Conservation (phyloP, 2,888 invertebrate genomes). For the Gerris lacustris region DNA sequence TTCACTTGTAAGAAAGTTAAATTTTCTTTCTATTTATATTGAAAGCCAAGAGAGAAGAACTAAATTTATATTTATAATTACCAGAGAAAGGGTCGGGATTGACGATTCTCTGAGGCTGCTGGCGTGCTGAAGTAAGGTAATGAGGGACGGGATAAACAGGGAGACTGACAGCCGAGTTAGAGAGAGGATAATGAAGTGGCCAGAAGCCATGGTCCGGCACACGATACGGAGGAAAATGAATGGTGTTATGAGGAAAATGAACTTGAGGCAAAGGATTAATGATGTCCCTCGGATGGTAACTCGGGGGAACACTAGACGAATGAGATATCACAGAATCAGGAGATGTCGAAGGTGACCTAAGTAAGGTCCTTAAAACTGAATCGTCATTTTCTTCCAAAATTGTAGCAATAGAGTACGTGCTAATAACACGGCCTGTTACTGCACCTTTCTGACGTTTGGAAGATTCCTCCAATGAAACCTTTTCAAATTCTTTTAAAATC, state of each 20-base stretch:
- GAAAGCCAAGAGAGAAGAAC: too few relatives aligned
- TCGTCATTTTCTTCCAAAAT: slow-evolving; percentile 50
- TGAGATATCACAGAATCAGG: slow-evolving; percentile 36
- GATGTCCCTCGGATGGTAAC: not conserved
- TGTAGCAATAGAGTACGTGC: slow-evolving; percentile 77
- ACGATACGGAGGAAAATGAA: slow-evolving; percentile 34
- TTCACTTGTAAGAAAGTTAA: too few relatives aligned
- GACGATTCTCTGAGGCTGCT: slow-evolving; percentile 27
- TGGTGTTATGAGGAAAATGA: slow-evolving; percentile 34
- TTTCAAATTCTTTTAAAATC: slow-evolving; percentile 67
- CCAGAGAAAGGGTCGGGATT: slow-evolving; percentile 29
- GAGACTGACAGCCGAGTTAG: slow-evolving; percentile 26
- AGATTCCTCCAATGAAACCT: slow-evolving; percentile 57
- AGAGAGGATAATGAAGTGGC: slow-evolving; percentile 24
- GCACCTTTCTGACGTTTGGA: slow-evolving; percentile 41
- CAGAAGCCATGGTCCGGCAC: slow-evolving; percentile 32
- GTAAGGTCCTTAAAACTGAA: slow-evolving; percentile 35
- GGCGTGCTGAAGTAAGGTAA: slow-evolving; percentile 25
- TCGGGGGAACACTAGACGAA: slow-evolving; percentile 24
- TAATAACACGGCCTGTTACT: slow-evolving; percentile 35
- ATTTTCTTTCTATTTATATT: too few relatives aligned
- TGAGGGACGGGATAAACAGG: slow-evolving; percentile 25
- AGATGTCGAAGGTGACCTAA: slow-evolving; percentile 39
- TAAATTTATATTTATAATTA: slow-evolving; percentile 14
- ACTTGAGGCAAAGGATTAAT: slow-evolving; percentile 22